These are phyloP conservation scores for Pao palembangensis DNA, from an alignment of 2,113 vertebrate species.

Conservation along the genomic window DNA sequence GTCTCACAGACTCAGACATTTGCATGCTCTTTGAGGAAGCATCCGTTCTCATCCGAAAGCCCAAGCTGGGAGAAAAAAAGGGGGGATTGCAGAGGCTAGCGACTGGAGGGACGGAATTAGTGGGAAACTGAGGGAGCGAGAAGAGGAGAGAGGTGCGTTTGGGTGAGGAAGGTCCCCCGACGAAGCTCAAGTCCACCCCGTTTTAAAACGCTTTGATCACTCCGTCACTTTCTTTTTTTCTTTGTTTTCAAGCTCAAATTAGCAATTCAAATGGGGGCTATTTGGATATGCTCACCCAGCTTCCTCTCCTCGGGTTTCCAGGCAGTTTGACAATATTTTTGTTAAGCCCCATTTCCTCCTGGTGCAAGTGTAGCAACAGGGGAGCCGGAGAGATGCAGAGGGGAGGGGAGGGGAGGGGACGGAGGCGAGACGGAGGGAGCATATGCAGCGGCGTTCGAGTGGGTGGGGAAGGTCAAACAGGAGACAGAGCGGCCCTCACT, in stretches of 20 bases:
- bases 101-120: conserved; percentile 48
- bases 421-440: not conserved
- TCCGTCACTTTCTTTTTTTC: conserved; percentile 11
- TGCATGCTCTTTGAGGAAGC: conserved; percentile 60
- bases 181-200: conserved; percentile 44
- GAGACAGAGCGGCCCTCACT: conserved; percentile 36
- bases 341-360: conserved; percentile 69
- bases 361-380: conserved; percentile 53
- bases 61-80: conserved; percentile 46
- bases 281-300: conserved; percentile 66
- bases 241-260: conserved; percentile 57
- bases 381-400: conserved; percentile 37
- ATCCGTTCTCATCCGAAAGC: conserved; percentile 47
- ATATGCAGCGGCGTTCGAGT: conserved; percentile 27
- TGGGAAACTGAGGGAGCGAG: conserved; percentile 9
- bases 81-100: conserved; percentile 42
- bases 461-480: conserved; percentile 57
- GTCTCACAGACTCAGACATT: conserved; percentile 54
- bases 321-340: conserved; percentile 76
- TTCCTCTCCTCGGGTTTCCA: conserved; percentile 66
- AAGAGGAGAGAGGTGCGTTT: conserved; percentile 14
- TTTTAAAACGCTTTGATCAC: conserved; percentile 57
- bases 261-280: conserved; percentile 72
- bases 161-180: conserved; percentile 33
- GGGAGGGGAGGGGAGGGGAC: conserved; percentile 15